These are phyloP conservation scores for Rhinatrema bivittatum DNA, from an alignment of 2,797 vertebrate species.

Conservation along the genomic window DNA sequence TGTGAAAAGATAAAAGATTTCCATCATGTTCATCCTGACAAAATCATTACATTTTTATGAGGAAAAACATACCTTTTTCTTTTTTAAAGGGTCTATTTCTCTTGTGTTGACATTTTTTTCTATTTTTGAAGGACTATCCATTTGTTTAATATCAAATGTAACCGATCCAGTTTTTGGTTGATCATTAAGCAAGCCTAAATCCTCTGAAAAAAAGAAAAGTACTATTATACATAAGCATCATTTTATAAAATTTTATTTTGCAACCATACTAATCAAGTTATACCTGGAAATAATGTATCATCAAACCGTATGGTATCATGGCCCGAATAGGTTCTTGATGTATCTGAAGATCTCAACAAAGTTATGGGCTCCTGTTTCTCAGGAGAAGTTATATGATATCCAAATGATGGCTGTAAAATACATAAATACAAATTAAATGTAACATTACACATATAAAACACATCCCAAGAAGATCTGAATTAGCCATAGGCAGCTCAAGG, in stretches of 20 bases:
- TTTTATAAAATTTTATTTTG: no score
- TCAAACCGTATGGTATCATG: conserved; percentile 47
- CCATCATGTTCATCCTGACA: no score
- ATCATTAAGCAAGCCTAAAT: conserved; percentile 16
- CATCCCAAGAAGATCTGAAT: no score
- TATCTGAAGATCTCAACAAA: conserved; percentile 66
- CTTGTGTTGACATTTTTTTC: conserved; percentile 5
- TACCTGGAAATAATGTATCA: conserved; percentile 69
- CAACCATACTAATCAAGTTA: no score
- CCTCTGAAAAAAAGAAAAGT: conserved; percentile 21
- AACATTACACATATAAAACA: no score
- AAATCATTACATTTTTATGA: no score
- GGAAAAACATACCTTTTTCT: conserved; percentile 42
- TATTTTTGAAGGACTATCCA: conserved; percentile 3
- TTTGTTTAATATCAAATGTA: conserved; percentile 19
- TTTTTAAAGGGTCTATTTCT: conserved; percentile 6
- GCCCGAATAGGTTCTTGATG: conserved; percentile 32
- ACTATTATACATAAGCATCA: not conserved
- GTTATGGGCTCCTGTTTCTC: conserved; percentile 83
- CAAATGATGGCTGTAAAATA: conserved; percentile 83
- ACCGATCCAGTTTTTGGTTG: conserved; percentile 15
- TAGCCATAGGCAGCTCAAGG: no score
- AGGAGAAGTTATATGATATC: conserved; percentile 88
- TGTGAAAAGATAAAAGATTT: no score
- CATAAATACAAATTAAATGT: not conserved